A percentile compares a stretch with the other conserved stretches of the same genome.
phyloP scores from a whole-genome alignment of 2,113 vertebrate species.

The Calcarius ornatus region DNA sequence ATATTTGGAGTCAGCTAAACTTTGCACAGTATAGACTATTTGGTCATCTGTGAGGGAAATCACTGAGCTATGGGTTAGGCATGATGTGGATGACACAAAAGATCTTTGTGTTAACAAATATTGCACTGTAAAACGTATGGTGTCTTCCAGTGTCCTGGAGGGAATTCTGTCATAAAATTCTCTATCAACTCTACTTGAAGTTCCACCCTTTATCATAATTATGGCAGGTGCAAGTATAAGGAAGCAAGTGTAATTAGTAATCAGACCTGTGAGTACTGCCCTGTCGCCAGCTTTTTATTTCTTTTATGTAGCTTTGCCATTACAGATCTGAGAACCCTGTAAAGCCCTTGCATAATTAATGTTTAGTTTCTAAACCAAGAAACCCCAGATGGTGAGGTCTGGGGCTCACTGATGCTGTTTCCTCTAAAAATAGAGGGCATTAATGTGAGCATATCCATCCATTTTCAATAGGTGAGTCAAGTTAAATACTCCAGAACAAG shows the following conservation, averaged over 20 bases:
- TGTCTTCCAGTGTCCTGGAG: neutral
- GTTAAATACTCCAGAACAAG: neutral
- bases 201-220: neutral
- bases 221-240: conserved; percentile 1
- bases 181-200: neutral
- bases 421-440: neutral
- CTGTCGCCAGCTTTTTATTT: neutral
- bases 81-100: neutral
- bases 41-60: neutral
- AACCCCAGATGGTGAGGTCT: neutral
- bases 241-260: conserved; percentile 17
- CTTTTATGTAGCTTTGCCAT: neutral
- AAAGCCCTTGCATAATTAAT: neutral
- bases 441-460: neutral
- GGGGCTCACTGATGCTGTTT: neutral
- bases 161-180: neutral
- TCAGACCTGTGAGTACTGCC: neutral
- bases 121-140: accelerated
- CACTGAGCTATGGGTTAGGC: neutral
- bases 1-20: neutral
- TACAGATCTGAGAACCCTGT: neutral
- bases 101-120: neutral
- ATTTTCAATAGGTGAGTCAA: neutral
- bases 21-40: neutral
- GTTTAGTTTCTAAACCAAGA: neutral